Percentiles rank a stretch among this genome's conserved stretches.
These are phyloP conservation scores for Pseudorhiza aurosa DNA, from an alignment of 30 jellyfish, hydroid and myxozoan species.

Conservation along the genomic window DNA sequence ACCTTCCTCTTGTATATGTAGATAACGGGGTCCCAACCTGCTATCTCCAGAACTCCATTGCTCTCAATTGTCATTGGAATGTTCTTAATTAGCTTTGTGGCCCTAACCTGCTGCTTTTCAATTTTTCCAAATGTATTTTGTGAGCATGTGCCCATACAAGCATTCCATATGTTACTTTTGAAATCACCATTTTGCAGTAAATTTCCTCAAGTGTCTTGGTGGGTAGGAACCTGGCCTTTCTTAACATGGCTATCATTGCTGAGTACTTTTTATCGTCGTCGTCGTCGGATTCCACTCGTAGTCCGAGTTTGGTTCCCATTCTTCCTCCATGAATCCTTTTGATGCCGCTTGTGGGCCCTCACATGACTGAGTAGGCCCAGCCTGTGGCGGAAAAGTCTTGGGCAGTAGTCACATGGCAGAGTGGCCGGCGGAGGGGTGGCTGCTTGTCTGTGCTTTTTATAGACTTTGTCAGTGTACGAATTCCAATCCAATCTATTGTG, in stretches of 20 bases:
- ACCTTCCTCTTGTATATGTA: slow-evolving; percentile 25
- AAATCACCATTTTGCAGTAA: slow-evolving; percentile 1
- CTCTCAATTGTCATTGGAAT: slow-evolving; percentile 17
- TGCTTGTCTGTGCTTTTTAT: no score
- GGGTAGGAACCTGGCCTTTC: slow-evolving; percentile 32
- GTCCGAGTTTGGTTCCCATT: no score
- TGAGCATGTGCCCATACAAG: slow-evolving; percentile 21
- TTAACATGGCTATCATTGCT: slow-evolving; percentile 28
- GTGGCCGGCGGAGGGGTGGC: no score
- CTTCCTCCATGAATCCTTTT: no score
- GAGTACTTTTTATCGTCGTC: slow-evolving; percentile 6
- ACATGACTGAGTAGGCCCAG: no score
- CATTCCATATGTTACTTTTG: slow-evolving; percentile 33
- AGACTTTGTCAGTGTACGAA: slow-evolving; percentile 14
- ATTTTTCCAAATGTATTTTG: slow-evolving; percentile 18
- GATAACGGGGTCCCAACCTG: slow-evolving; percentile 19
- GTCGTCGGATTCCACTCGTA: no score
- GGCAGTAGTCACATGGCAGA: no score
- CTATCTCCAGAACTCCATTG: slow-evolving; percentile 14
- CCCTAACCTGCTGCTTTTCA: slow-evolving; percentile 22
- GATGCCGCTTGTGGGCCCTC: no score
- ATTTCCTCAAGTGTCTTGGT: slow-evolving; percentile 24
- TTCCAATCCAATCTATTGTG: slow-evolving; percentile 7
- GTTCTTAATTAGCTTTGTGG: slow-evolving; percentile 6
- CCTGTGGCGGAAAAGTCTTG: no score